Evolutionary conservation across 2,888 invertebrate genomes (phyloP).

Genomic region (Andrena dorsata): DNA sequence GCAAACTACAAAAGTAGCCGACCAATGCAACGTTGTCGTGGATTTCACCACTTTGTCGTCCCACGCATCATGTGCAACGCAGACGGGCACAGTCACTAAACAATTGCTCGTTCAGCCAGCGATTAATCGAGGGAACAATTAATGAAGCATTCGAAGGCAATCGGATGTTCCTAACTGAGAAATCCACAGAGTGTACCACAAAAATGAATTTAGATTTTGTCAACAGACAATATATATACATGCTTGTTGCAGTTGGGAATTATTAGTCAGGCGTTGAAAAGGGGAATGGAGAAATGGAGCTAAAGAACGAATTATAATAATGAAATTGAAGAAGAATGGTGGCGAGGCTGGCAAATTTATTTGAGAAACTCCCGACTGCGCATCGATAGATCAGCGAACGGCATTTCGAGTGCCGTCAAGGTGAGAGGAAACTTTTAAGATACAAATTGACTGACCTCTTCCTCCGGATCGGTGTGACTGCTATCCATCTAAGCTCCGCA

Average conservation of each 20-base stretch:
- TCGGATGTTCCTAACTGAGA: slow-evolving; percentile 12
- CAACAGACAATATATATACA: not conserved
- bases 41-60: not conserved
- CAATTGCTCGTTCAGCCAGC: slow-evolving; percentile 34
- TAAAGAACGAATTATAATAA: no score
- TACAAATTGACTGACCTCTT: slow-evolving; percentile 52
- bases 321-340: not conserved
- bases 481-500: slow-evolving; percentile 32
- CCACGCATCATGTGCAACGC: not conserved
- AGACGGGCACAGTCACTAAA: slow-evolving; percentile 16
- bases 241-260: no score
- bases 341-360: not conserved
- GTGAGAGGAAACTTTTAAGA: slow-evolving; percentile 6
- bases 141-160: slow-evolving; percentile 27
- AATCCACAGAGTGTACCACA: not conserved
- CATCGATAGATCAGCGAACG: not conserved
- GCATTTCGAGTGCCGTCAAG: not conserved
- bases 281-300: no score
- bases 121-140: slow-evolving; percentile 10
- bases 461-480: slow-evolving; percentile 46
- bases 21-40: not conserved
- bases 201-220: no score
- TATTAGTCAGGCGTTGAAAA: no score
- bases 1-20: not conserved
- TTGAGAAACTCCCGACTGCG: not conserved